Evolutionary conservation across 2,888 invertebrate genomes (phyloP), one percentile per base, ranked within the genome.

Genomic region (Stenotaenia linearis): DNA sequence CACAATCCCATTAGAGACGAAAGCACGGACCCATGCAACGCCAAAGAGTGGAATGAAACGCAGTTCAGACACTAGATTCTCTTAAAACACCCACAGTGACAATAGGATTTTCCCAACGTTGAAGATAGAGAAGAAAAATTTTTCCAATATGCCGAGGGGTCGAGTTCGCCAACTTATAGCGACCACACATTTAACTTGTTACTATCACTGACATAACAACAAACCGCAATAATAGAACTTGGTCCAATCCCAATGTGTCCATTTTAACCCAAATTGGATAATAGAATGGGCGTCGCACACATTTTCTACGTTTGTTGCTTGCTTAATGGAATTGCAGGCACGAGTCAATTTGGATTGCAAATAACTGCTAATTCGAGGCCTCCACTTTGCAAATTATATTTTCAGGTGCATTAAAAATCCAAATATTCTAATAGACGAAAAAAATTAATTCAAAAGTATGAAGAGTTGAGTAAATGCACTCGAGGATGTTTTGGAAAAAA

Each of bases 31-130:
- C 69, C 69, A 69, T 69, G 69, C 69, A 69, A 69, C 69, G 69
- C 69, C 69, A 69, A 69, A 69, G 69, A 69, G 69, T 69, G 69
- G 69, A 69, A 69, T 69, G 69, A 69, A 69, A 69, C 69, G 69
- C 69, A 69, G 69, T 69, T 69, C 69, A 69, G 25, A 69, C 69
- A 69, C 69, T 28, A 28, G 69, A 69, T 69, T 69, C 69, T 69
- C 69, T 69, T 69, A 69, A 69, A 69, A 69, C 69, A 69, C 25
- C 69, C 69, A 28, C 69, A 69, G 69, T 69, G 69, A 69, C 69
- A 69, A 69, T 69, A 69, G 69, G 69, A 69, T 69, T 69, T 69
- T 69, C 69, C 69, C 23, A 69, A 12, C 23, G 12, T 28, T 28
- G 25, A 25, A 1, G 25, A 50, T n/a, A 69, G 21, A 69, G 6